phyloP scores from a whole-genome alignment of 2,113 vertebrate genomes.

The Blennius ocellaris region DNA sequence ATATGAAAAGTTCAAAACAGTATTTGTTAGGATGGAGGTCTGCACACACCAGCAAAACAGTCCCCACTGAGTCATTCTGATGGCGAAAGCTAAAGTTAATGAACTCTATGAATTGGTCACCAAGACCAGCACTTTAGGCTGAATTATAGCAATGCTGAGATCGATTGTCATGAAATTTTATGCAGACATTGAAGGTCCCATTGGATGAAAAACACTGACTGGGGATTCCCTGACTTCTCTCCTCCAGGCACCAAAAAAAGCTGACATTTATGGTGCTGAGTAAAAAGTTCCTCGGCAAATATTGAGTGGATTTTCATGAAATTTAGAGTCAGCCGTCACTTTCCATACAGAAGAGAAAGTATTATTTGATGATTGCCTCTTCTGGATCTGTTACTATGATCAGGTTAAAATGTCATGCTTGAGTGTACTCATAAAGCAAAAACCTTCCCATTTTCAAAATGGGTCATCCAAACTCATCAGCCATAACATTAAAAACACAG shows the following conservation, averaged over 20 bases:
- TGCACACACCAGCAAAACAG: not conserved
- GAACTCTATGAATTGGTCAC: not conserved
- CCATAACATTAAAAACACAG: no score
- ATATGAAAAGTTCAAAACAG: no score
- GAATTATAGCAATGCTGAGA: not conserved
- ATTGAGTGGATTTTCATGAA: not conserved
- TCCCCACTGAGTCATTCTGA: not conserved
- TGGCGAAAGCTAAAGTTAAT: not conserved
- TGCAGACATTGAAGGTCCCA: not conserved
- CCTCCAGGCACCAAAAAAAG: not conserved
- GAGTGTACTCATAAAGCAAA: not conserved
- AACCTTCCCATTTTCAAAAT: not conserved
- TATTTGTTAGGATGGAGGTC: constrained; percentile 4
- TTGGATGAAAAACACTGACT: not conserved
- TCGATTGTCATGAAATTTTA: not conserved
- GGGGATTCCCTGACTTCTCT: not conserved
- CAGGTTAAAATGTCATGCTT: not conserved
- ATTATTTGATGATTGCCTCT: not conserved
- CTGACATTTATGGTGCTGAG: no score
- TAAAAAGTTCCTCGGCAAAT: no score
- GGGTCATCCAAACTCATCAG: not conserved
- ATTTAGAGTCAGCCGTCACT: not conserved
- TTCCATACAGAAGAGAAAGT: not conserved
- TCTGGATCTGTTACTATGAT: not conserved
- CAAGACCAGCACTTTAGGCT: not conserved